Evolutionary conservation across 2,888 invertebrate species (phyloP), one percentile per base, ranked within the genome.

Genomic region (Sympetrum striolatum): DNA sequence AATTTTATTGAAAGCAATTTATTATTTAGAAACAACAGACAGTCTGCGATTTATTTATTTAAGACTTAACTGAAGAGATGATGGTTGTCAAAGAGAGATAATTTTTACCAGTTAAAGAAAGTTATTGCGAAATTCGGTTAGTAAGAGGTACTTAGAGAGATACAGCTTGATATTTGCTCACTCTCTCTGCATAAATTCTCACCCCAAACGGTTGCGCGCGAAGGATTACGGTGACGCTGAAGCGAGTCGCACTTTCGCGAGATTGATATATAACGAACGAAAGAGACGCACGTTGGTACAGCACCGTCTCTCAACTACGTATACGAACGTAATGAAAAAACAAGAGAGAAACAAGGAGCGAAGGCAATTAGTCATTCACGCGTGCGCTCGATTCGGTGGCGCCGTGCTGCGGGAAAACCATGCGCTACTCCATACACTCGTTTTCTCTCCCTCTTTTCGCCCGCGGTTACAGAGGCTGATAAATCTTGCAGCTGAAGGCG

Each of bases 331-430:
- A 82, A 82, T 53, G 82, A 60, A 86, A 86, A 86, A 86, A 86
- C 86, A 60, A 86, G 58, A 37, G 58, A 31, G 86, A 64, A 86
- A 64, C 86, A 37, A 64, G 86, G 60, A 86, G 86, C 86, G 60
- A 37, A 18, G 86, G 86, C 86, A 86, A 86, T 86, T 86, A 86
- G 86, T 86, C 86, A 86, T 86, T 86, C 86, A 86, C 86, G 86
- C 60, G 86, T 37, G 60, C 58, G 37, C 86, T 31, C 86, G 37
- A 60, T 86, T 35, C 35, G 82, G 31, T 58, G 58, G 82, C 86
- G 86, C 86, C 86, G 37, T 86, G 31, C 86, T 35, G 86, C 60
- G 86, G 25, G 60, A 37, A 86, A 86, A 86, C 60, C 60, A 35
- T 37, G 60, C 60, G 53, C 60, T 64, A 37, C 58, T 18, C 58